Evolutionary conservation across 2,888 invertebrate species (phyloP).

Genomic region (Ctenicera cuprea): DNA sequence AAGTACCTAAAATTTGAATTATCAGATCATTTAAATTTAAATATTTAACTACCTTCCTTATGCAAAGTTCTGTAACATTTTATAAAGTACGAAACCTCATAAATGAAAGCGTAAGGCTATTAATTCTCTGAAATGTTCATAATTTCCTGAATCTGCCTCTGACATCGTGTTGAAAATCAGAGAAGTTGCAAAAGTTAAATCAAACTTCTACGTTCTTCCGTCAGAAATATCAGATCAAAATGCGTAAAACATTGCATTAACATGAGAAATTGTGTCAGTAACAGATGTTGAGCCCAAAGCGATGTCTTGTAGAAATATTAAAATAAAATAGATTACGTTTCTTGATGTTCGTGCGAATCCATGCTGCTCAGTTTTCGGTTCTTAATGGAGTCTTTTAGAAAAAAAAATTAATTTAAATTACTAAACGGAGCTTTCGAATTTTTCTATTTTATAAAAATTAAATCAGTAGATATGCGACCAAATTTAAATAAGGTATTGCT

Average conservation of each 20-base stretch:
- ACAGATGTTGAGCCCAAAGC: constrained; percentile 10
- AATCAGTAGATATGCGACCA: no score
- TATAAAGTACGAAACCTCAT: no score
- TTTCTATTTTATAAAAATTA: no score
- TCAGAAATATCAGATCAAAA: not conserved
- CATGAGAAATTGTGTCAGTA: constrained; percentile 10
- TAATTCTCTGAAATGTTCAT: not conserved
- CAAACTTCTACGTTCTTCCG: not conserved
- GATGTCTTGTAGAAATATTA: not conserved
- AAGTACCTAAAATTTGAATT: no score
- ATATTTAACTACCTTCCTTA: no score
- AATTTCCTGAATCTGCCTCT: constrained; percentile 11
- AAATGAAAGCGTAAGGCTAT: not conserved
- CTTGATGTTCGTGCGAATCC: not conserved
- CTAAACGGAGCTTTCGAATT: no score
- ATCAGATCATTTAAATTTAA: no score
- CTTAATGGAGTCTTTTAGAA: no score
- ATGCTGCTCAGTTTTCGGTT: not conserved
- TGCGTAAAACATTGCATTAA: constrained; percentile 2
- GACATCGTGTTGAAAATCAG: constrained; percentile 6
- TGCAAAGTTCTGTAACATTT: no score
- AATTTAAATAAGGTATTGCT: no score
- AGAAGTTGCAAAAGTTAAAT: constrained; percentile 15
- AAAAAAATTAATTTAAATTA: no score
- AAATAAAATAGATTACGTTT: not conserved